Conservation (phyloP, 1,140 invertebrate genomes). For the Camponotus floridanus region DNA sequence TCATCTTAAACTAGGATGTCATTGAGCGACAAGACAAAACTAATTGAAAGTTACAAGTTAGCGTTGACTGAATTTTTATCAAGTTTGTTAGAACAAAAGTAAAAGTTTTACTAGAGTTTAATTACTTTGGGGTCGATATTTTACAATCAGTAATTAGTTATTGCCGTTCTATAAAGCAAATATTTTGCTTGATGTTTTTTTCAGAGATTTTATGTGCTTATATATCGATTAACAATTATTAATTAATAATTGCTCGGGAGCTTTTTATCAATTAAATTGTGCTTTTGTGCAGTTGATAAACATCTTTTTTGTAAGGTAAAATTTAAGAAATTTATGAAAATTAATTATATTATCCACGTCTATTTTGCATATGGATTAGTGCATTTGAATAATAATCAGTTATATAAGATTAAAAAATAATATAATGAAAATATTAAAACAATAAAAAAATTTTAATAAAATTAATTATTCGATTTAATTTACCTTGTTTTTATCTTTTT, state of each 20-base stretch:
- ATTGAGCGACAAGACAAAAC: background rate
- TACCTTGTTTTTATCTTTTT: background rate
- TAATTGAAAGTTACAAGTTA: conserved; percentile 20
- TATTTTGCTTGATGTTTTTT: background rate
- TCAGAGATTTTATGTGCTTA: background rate
- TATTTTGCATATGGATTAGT: background rate
- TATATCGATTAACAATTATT: background rate
- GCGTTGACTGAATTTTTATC: background rate
- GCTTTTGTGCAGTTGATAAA: background rate
- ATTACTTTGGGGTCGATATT: background rate
- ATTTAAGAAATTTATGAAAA: background rate
- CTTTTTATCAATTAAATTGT: background rate
- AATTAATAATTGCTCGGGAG: background rate
- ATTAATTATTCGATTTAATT: background rate
- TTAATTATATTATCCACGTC: background rate
- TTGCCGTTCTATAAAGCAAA: background rate
- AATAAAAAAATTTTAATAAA: background rate
- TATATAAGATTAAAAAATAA: too few species aligned
- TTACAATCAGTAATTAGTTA: background rate
- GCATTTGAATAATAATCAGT: too few species aligned
- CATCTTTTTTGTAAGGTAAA: background rate
- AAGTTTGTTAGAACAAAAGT: conserved; percentile 9
- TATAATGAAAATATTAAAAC: background rate
- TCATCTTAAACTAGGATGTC: background rate
- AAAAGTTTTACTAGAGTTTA: background rate